Evolutionary conservation across 2,888 invertebrate genomes (phyloP).

Genomic region (Drosophila kuntzei): DNA sequence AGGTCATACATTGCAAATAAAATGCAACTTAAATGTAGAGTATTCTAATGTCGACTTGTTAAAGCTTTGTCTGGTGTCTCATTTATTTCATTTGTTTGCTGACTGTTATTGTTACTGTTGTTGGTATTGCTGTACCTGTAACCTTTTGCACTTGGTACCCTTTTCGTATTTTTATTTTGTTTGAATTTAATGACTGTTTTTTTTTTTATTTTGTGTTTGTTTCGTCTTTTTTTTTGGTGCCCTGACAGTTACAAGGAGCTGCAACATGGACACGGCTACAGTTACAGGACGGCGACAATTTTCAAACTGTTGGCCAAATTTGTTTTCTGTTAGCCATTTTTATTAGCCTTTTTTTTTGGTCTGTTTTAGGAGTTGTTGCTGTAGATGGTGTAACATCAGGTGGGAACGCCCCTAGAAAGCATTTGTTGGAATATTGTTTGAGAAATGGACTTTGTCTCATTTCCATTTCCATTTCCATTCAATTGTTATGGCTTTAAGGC

Average conservation of each 20-base stretch:
- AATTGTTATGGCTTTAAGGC: conserved; percentile 65
- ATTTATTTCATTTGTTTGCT: conserved; percentile 62
- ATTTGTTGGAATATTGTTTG: conserved; percentile 36
- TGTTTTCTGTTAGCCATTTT: conserved; percentile 4
- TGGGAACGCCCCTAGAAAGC: conserved; percentile 68
- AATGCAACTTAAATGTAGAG: conserved; percentile 8
- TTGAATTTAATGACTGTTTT: conserved; percentile 79
- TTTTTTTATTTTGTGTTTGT: conserved; percentile 37
- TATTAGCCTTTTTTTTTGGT: background rate
- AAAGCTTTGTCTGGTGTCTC: conserved; percentile 6
- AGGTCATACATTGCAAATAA: no score
- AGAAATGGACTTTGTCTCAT: conserved; percentile 44
- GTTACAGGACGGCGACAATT: conserved; percentile 52
- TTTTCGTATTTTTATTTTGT: conserved; percentile 58
- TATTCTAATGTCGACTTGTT: background rate
- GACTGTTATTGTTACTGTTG: conserved; percentile 29
- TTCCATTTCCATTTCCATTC: conserved; percentile 58
- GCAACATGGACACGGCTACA: conserved; percentile 45
- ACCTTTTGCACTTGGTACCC: conserved; percentile 84
- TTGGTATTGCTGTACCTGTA: conserved; percentile 75
- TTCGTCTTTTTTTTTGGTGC: conserved; percentile 35
- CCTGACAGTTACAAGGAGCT: conserved; percentile 76
- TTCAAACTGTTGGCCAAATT: conserved; percentile 49
- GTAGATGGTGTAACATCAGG: conserved; percentile 43
- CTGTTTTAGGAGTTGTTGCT: conserved; percentile 12